Base-by-base conservation (phyloP, 2,113 vertebrate genomes). In the Rhombomys opimus region DNA sequence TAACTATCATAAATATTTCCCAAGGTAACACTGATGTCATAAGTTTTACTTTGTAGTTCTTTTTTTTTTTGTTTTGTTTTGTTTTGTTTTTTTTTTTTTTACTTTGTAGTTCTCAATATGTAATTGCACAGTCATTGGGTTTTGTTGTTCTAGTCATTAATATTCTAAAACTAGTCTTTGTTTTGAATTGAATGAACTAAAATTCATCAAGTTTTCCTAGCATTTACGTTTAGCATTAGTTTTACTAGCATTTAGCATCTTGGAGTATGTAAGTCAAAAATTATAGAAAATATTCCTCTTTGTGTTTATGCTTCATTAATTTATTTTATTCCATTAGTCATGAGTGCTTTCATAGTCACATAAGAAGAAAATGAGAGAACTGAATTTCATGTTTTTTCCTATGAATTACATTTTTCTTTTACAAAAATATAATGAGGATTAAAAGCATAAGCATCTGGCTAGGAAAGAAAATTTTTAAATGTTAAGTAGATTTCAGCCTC, bases 401-500 rank as follows among this genome's bases (percentile, higher is more conserved):
- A 38, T 85, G 80, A 96, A 80, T 22, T 1, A 38, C 70, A 78
- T 93, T 96, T 97, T 94, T 65, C 25, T 91, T 94, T 87, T 46
- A 54, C 57, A 77, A 27, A 50, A 70, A 97, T 76, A 91, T 94
- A 95, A 93, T 85, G 90, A 94, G 7, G 1, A 97, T 96, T 93
- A 97, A 96, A 93, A 95, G 84, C 97, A 76, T 81, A 97, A 97
- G 4, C 65, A 65, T 76, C 95, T 96, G 96, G 93, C 85, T 96
- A 93, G 65, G 82, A 93, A 50, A 81, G 92, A 93, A 20, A 67
- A 22, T 93, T 90, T 96, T 90, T 98, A 97, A 96, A 97, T 98
- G 94, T 96, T 97, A 97, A 97, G 87, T 96, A 96, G 88, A 89
- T 98, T 98, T 98, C 98, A 98, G 97, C 98, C 81, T 80, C 50